Percentiles rank a stretch among this genome's conserved stretches.
Conservation (phyloP, 2,113 vertebrate genomes). For the Poeciliopsis prolifica region DNA sequence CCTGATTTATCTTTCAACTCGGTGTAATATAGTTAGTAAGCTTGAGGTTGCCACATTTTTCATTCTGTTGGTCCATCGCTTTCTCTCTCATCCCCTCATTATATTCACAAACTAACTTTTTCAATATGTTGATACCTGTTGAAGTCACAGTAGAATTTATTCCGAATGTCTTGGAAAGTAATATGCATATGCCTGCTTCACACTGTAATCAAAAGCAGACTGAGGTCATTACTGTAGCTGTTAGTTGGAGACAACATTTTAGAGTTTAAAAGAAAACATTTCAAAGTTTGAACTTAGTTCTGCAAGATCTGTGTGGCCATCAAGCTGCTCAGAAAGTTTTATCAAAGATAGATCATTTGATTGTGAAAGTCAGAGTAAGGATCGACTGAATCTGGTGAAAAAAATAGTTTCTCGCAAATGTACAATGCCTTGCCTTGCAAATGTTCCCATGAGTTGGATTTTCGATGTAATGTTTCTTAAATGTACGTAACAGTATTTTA, state of each 20-base stretch:
- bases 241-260: background rate
- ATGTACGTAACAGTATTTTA: background rate
- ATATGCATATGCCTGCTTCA: background rate
- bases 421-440: too few relatives aligned
- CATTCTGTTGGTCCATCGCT: conserved; percentile 1
- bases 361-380: background rate
- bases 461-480: background rate
- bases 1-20: background rate
- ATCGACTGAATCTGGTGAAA: background rate
- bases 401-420: background rate
- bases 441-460: background rate
- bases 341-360: background rate
- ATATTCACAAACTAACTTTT: background rate
- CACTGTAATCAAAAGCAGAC: background rate
- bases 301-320: background rate
- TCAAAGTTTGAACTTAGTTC: background rate
- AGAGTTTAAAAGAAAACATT: background rate
- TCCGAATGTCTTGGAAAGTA: background rate
- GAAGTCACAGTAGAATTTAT: background rate
- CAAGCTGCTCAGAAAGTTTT: background rate
- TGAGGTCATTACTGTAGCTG: background rate
- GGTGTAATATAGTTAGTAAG: background rate
- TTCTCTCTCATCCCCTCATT: background rate
- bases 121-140: background rate
- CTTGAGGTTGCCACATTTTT: background rate